These are phyloP conservation scores for Nanger granti DNA, from an alignment of 2,113 vertebrate genomes.

Conservation along the genomic window DNA sequence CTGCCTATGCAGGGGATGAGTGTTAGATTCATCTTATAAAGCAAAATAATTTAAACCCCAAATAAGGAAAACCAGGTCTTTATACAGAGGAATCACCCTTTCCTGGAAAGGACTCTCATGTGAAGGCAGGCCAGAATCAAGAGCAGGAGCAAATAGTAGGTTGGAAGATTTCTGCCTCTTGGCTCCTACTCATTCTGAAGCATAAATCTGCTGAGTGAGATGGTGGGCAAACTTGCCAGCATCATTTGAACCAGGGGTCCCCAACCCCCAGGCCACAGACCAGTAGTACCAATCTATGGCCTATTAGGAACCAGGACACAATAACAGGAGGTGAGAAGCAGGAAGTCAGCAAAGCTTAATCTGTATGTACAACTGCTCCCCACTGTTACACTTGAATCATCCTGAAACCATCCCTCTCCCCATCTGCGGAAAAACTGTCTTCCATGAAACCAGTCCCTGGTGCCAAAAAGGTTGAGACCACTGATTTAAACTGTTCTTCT, in stretches of 20 bases:
- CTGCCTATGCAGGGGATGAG: too few species aligned
- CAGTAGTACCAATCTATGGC: background rate
- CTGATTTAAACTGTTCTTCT: background rate
- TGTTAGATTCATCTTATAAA: background rate
- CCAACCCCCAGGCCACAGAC: background rate
- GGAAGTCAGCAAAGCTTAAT: background rate
- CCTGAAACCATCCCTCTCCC: background rate
- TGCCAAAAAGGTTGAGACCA: background rate
- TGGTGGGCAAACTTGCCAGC: background rate
- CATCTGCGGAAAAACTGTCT: background rate
- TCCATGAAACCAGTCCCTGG: background rate
- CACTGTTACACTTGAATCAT: background rate
- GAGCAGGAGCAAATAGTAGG: background rate
- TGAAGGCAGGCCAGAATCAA: background rate
- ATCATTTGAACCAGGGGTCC: background rate
- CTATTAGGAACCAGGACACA: background rate
- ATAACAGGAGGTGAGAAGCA: background rate
- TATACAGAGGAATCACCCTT: background rate
- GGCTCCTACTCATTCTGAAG: background rate
- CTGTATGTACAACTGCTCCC: background rate
- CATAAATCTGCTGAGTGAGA: background rate
- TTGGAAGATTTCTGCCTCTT: background rate
- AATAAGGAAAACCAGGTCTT: background rate
- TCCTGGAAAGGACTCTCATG: background rate
- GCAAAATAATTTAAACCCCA: background rate